Evolutionary conservation across 2,888 invertebrate species (phyloP), one percentile per base, ranked within the genome.

Genomic region (Rhamnusium bicolor): DNA sequence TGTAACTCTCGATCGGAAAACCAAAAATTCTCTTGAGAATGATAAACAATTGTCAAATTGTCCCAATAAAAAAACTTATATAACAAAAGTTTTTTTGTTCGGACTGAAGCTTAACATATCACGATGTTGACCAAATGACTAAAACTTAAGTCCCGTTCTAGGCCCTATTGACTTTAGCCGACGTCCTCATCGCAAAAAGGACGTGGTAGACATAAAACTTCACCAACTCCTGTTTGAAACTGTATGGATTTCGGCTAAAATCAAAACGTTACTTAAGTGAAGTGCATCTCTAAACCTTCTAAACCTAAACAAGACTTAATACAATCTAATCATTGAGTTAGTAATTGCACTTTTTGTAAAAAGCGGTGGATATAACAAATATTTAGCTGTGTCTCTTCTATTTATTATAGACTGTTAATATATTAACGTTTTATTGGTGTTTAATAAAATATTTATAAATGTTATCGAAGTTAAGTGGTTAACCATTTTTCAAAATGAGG

Each of bases 161-260:
- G 86, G 86, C 86, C 86, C 86, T 86, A 85, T 84, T 84, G 85
- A 80, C 84, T 84, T 76, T 73, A 72, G 70, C 73, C 62, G 70
- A 72, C 47, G 47, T 69, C 70, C 65, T 60, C 27, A n/a, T 19
- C n/a, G 56, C 61, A 29, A 73, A 74, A 73, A 79, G 73, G 67
- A 76, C 46, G 63, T 49, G 53, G 14, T 68, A 29, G 68, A 62
- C n/a, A 14, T 5, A 29, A 47, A n/a, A 12, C 40, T 40, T 66
- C 40, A 40, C 40, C 46, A 40, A 1, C 14, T 46, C 54, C 24
- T 71, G n/a, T 67, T 74, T 60, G 69, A 53, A 53, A 16, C 51
- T 16, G 29, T 27, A 14, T 18, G 68, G 73, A 71, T 53, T 18
- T 75, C 65, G 70, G 74, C 66, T 72, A 69, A 74, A 74, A 73